Conservation (phyloP, 2,113 vertebrate genomes). For the Leuciscus idus region DNA sequence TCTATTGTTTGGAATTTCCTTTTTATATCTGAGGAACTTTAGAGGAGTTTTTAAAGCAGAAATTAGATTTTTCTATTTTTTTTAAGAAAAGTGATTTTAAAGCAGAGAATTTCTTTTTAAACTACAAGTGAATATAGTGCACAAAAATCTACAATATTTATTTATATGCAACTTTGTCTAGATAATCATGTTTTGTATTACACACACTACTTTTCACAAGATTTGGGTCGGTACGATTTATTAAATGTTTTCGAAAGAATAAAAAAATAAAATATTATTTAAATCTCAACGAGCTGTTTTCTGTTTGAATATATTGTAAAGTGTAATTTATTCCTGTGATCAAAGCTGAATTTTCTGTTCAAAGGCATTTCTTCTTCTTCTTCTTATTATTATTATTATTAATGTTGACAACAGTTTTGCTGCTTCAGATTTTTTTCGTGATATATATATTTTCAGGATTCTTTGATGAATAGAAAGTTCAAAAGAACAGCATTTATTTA, state of each 20-base stretch:
- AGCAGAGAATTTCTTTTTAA: no score
- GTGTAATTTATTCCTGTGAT: background rate
- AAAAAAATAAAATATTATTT: background rate
- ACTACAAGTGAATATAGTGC: no score
- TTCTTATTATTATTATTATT: background rate
- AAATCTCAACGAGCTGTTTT: background rate
- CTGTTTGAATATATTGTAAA: background rate
- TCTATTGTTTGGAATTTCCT: background rate
- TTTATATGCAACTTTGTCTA: background rate
- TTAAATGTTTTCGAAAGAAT: background rate
- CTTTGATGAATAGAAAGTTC: no score
- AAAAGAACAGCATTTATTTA: background rate
- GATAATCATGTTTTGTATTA: background rate
- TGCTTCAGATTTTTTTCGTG: background rate
- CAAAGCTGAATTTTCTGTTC: background rate
- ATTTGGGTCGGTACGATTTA: background rate
- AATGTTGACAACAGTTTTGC: background rate
- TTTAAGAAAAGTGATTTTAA: no score
- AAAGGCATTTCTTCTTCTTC: background rate
- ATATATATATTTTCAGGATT: no score
- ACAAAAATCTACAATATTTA: no score
- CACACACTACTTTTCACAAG: background rate
- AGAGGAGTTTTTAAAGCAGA: background rate
- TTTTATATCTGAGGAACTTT: background rate
- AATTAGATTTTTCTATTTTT: no score